A percentile compares a stretch with the other conserved stretches of the same genome.
Evolutionary conservation across 2,888 invertebrate species (phyloP).

Genomic region (Eilema caniola): DNA sequence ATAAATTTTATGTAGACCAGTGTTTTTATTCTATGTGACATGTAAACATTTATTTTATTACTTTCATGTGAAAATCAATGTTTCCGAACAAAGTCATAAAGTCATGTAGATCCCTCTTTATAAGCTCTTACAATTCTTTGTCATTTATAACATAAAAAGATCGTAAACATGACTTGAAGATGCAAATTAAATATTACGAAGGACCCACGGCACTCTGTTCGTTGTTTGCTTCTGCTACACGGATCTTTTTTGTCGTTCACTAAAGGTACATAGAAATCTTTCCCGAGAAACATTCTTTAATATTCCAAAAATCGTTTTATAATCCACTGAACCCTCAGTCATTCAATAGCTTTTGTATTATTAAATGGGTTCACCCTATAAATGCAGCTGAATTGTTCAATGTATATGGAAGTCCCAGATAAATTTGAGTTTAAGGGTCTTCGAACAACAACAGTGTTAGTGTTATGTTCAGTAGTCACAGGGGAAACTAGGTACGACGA

Average conservation of each 20-base stretch:
- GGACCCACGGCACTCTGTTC: slow-evolving; percentile 20
- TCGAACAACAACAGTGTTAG: slow-evolving; percentile 28
- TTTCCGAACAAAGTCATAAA: slow-evolving; percentile 26
- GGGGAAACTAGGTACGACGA: slow-evolving; percentile 17
- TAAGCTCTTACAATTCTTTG: slow-evolving; percentile 29
- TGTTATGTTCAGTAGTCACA: slow-evolving; percentile 10
- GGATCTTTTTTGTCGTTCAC: slow-evolving; percentile 41
- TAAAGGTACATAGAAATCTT: slow-evolving; percentile 37
- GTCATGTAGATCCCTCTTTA: slow-evolving; percentile 15
- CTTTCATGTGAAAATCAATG: slow-evolving; percentile 20
- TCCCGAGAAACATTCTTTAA: slow-evolving; percentile 23
- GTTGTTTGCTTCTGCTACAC: slow-evolving; percentile 26
- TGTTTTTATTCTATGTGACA: no score
- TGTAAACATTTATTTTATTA: not conserved
- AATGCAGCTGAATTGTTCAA: slow-evolving; percentile 30
- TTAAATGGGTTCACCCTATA: slow-evolving; percentile 30
- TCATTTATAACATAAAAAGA: slow-evolving; percentile 43
- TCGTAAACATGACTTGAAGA: slow-evolving; percentile 47
- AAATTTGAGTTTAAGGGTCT: slow-evolving; percentile 41
- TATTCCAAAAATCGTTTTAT: slow-evolving; percentile 37
- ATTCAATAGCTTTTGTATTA: slow-evolving; percentile 38
- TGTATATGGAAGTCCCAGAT: slow-evolving; percentile 17
- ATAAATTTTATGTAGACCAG: no score
- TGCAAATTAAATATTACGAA: slow-evolving; percentile 50
- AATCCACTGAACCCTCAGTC: slow-evolving; percentile 34